A percentile compares a stretch with the other conserved stretches of the same genome.
Evolutionary conservation across 35 echinoderm and acorn worm species (phyloP).

Genomic region (Apostichopus japonicus): DNA sequence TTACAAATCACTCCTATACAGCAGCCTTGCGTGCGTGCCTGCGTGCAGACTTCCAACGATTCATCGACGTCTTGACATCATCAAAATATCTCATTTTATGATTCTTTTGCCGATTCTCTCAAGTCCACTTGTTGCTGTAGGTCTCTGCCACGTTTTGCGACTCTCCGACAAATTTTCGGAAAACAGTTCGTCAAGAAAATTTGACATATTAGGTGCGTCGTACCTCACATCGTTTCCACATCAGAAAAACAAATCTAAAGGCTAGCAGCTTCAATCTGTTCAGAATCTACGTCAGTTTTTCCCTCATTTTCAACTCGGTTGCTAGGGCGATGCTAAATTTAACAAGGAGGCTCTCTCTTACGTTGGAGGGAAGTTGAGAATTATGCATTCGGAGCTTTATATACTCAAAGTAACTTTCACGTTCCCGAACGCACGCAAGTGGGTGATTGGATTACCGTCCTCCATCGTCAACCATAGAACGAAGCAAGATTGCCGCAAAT

Average conservation of each 20-base stretch:
- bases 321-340: slow-evolving; percentile 29
- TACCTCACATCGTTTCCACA: slow-evolving; percentile 4
- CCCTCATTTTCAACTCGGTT: slow-evolving; percentile 30
- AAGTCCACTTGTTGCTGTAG: not conserved
- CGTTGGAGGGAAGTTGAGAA: slow-evolving; percentile 14
- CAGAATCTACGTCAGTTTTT: slow-evolving; percentile 41
- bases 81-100: not conserved
- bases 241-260: slow-evolving; percentile 14
- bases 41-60: too few species aligned
- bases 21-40: too few species aligned
- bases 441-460: slow-evolving; percentile 23
- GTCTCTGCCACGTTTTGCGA: not conserved
- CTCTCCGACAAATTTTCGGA: not conserved
- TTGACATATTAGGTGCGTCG: slow-evolving; percentile 11
- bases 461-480: not conserved
- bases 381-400: slow-evolving; percentile 13
- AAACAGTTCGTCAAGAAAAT: slow-evolving; percentile 4
- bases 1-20: too few species aligned
- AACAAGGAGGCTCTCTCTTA: slow-evolving; percentile 27
- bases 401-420: not conserved
- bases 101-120: not conserved
- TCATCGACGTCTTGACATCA: too few species aligned
- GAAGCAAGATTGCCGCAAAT: not conserved
- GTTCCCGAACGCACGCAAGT: slow-evolving; percentile 1
- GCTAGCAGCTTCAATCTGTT: slow-evolving; percentile 28